Evolutionary conservation across 2,797 vertebrate genomes (phyloP), one percentile per base, ranked within the genome.

Genomic region (Myotis myotis): DNA sequence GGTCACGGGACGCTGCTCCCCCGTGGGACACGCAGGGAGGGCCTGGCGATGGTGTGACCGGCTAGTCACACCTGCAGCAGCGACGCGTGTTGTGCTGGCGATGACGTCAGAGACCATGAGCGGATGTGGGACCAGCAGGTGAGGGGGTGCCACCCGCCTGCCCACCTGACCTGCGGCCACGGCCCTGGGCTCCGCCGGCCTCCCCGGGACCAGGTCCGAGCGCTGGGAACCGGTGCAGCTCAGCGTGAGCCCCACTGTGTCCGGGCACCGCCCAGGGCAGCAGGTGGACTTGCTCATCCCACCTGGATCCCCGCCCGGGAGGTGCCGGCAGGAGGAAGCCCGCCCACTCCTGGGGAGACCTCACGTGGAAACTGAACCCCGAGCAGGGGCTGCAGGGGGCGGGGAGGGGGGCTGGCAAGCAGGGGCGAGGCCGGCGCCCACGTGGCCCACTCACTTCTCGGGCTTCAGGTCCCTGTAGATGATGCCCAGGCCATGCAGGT

Each of bases 391-490:
- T 13, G 5, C 11, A 1, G 3, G 5, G 44, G 25, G 4, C 0
- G 7, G 15, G 1, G 1, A 15, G 12, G 12, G 36, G 36, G 68
- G 22, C 38, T 15, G 70, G 12, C 70, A 8, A 15, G 38, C 1
- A 17, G 41, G 70, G 71, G 72, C 13, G 53, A 8, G 53, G 53
- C 53, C 53, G 1, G 53, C 20, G 51, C 51, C 51, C 53, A 9
- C 53, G 55, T 23, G 53, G n/a, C 62, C 62, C 95, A 94, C 97
- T 98, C 98, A 99, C 99, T 99, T 99, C 97, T 99, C 99, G 28
- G 99, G 99, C 97, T 99, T 99, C 96, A 99, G 98, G 97, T 99
- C 99, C 91, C 99, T 98, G 98, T 99, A 99, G 98, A 99, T 99
- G 98, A 99, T 99, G 41, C 99, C 99, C 97, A 99, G 98, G 96